These are phyloP conservation scores for Embiotoca jacksoni DNA, from an alignment of 2,113 vertebrate species.

Conservation along the genomic window DNA sequence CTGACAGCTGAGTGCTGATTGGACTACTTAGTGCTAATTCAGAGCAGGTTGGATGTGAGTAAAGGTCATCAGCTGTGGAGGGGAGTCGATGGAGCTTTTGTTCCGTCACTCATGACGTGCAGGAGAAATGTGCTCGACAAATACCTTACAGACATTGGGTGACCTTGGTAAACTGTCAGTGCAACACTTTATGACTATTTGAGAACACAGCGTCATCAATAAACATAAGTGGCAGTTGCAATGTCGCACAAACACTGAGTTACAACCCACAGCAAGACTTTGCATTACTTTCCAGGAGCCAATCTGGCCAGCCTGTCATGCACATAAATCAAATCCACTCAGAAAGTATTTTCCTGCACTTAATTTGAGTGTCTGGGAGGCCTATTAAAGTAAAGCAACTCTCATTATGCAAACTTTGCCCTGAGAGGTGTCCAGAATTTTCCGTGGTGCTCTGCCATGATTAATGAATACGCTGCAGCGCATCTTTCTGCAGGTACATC, in stretches of 20 bases:
- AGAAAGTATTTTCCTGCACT: not conserved
- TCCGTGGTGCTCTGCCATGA: slow-evolving; percentile 10
- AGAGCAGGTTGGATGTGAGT: slow-evolving; percentile 21
- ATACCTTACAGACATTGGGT: not conserved
- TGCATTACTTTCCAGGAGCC: not conserved
- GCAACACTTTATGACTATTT: not conserved
- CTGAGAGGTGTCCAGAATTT: slow-evolving; percentile 19
- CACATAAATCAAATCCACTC: slow-evolving; percentile 27
- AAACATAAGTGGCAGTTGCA: slow-evolving; percentile 7
- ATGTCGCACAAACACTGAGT: not conserved
- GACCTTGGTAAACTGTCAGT: not conserved
- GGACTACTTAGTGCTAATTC: slow-evolving; percentile 57
- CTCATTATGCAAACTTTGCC: slow-evolving; percentile 30
- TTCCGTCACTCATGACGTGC: not conserved
- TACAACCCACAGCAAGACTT: not conserved
- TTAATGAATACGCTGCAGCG: not conserved
- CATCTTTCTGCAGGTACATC: not conserved
- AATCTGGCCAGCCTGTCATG: slow-evolving; percentile 7
- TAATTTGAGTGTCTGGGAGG: not conserved
- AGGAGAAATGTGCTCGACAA: not conserved
- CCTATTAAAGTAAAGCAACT: slow-evolving; percentile 12
- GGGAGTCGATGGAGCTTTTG: slow-evolving; percentile 10
- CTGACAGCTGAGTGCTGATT: slow-evolving; percentile 40
- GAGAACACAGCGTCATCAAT: slow-evolving; percentile 2
- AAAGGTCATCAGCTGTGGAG: slow-evolving; percentile 44